Evolutionary conservation across 2,888 invertebrate genomes (phyloP).

Genomic region (Callyntrura guangdongensis): DNA sequence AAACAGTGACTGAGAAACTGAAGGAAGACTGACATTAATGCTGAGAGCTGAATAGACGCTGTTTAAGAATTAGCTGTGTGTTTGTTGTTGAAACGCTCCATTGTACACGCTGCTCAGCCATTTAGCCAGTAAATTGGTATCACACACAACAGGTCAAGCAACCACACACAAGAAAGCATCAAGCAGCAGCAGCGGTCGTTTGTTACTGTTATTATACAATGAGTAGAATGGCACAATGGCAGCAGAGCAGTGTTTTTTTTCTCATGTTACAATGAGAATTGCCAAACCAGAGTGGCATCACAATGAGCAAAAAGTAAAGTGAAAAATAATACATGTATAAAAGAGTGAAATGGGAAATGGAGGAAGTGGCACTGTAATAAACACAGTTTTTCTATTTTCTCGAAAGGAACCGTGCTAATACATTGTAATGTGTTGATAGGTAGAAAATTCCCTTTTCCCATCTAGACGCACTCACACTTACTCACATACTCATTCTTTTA

Average conservation of each 20-base stretch:
- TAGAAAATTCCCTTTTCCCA: not conserved
- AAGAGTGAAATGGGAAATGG: constrained; percentile 28
- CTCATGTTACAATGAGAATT: constrained; percentile 26
- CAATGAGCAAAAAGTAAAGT: constrained; percentile 60
- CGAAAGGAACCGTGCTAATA: constrained; percentile 30
- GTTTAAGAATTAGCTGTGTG: constrained; percentile 54
- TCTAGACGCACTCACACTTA: not conserved
- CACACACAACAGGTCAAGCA: constrained; percentile 68
- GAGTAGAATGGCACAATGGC: too few species aligned
- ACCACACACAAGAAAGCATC: not conserved
- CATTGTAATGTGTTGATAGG: constrained; percentile 52
- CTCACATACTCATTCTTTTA: not conserved
- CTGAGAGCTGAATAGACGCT: constrained; percentile 51
- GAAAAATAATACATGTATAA: constrained; percentile 41
- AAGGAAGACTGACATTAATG: constrained; percentile 19
- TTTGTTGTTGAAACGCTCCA: constrained; percentile 9
- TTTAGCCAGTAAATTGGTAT: constrained; percentile 72
- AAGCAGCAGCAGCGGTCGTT: not conserved
- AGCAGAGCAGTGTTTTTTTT: not conserved
- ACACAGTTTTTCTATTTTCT: constrained; percentile 52
- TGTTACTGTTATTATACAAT: not conserved
- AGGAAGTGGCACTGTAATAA: constrained; percentile 55
- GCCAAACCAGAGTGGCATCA: constrained; percentile 62
- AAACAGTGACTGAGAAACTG: not conserved
- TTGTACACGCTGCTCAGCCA: constrained; percentile 23